Base-by-base conservation (phyloP, 2,888 invertebrate genomes). In the Aplocera efformata region DNA sequence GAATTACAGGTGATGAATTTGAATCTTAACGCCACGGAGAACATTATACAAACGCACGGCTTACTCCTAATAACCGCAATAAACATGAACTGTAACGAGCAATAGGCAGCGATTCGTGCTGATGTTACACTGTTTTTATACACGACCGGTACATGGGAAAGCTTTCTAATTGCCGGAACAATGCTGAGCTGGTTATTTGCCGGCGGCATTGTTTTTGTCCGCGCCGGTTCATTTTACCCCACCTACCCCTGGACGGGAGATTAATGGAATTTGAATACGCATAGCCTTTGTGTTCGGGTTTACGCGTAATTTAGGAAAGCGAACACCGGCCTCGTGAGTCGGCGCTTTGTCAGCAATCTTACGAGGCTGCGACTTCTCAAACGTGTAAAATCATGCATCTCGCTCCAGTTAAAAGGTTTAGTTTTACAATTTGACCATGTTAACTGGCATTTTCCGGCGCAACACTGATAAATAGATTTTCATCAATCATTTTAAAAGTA, bases 101-200 rank as follows among this genome's bases (percentile, higher is more conserved):
- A 80, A 84, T 86, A 85, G 84, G 82, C 80, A 82, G 82, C 83
- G 80, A 84, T 83, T 84, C 85, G 82, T 83, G 85, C 85, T 84
- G 84, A 84, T 85, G 85, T 83, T 84, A 83, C 85, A 81, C 76
- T 85, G 86, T 88, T 88, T 86, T 86, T 86, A 88, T 85, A 86
- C 86, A 83, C 83, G 84, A 69, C 80, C 81, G 79, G 82, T 86
- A 86, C 86, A 86, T 83, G 86, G 86, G 84, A 88, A 88, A 88
- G 85, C 88, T 88, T 86, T 88, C 88, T 88, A 88, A 88, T 88
- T 88, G 88, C 84, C 85, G 86, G 84, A 86, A 88, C 88, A 88
- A 88, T 86, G 85, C 85, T 82, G 85, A 85, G 83, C 86, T 79
- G 84, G 86, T 85, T 86, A 85, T 88, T 83, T 80, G 86, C 86